Evolutionary conservation across 2,797 vertebrate species (phyloP), one percentile per base, ranked within the genome.

Genomic region (Acanthopagrus latus): DNA sequence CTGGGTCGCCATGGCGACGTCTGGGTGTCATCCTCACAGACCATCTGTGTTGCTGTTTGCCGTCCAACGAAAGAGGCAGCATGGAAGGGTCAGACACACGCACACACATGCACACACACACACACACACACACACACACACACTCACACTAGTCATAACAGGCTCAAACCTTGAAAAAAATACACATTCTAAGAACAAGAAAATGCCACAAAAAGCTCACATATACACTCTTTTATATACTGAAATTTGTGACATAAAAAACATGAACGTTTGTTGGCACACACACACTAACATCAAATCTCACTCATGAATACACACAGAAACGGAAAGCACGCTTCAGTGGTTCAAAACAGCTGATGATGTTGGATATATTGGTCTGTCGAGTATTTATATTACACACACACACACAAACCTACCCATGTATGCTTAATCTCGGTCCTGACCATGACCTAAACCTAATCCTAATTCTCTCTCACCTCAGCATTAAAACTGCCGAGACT

Each of bases 21-120:
- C 66, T 71, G 74, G 69, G 85, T 71, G 84, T 80, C 91, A 86
- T 80, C 79, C 81, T 84, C 77, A 82, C 75, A 76, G 77, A 79
- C 93, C 94, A 94, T 95, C 94, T 94, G 93, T 83, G 88, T 84
- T 74, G 72, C 71, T 78, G 86, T 89, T 74, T 71, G 71, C 66
- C 18, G 74, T 94, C 89, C 89, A 87, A 88, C 79, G 66, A 83
- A 75, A 50, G 33, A 73, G 47, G 59, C 75, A 44, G 58, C 63
- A 41, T n/a, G 51, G 64, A 65, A 12, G 62, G 88, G 67, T 90
- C 88, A 77, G 21, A 85, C 67, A 68, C 38, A 20, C 6, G 18
- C 76, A 62, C 63, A 46, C 0, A 59, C 41, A 47, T 59, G 63
- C 43, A 68, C 43, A 20, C 7, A n/a, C 76, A 63, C 63, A 47